Percentiles rank a stretch among this genome's conserved stretches.
Evolutionary conservation across 2,113 vertebrate genomes (phyloP).

Genomic region (Xiphophorus maculatus): DNA sequence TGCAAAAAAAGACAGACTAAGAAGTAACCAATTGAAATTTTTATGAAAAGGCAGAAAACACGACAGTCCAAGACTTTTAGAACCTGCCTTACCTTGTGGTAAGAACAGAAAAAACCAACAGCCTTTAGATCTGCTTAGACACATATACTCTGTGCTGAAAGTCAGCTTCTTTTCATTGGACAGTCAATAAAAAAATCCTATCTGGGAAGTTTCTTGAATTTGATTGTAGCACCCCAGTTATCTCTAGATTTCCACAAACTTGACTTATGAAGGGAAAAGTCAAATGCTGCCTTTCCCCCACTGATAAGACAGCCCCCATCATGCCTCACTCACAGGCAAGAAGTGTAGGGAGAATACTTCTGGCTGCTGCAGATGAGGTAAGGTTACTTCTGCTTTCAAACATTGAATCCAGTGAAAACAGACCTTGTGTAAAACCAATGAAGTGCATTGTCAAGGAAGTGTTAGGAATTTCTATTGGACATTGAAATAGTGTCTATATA

Average conservation of each 20-base stretch:
- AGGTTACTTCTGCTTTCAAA: slow-evolving; percentile 56
- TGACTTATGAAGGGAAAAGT: slow-evolving; percentile 63
- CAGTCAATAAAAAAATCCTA: slow-evolving; percentile 38
- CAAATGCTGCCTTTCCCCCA: slow-evolving; percentile 60
- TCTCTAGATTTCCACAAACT: slow-evolving; percentile 67
- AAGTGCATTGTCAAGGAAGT: slow-evolving; percentile 14
- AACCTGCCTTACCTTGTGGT: slow-evolving; percentile 38
- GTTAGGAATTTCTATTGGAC: slow-evolving; percentile 23
- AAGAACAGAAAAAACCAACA: slow-evolving; percentile 46
- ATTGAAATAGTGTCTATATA: slow-evolving; percentile 15
- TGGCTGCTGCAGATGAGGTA: slow-evolving; percentile 59
- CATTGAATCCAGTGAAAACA: slow-evolving; percentile 53
- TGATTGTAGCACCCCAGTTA: slow-evolving; percentile 57
- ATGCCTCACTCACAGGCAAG: slow-evolving; percentile 63
- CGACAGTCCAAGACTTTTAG: neutral
- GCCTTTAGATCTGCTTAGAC: slow-evolving; percentile 47
- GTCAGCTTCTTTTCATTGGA: slow-evolving; percentile 40
- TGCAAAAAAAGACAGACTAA: slow-evolving; percentile 10
- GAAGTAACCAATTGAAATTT: slow-evolving; percentile 7
- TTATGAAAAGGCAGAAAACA: too few relatives aligned
- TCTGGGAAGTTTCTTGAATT: slow-evolving; percentile 47
- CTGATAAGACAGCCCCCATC: slow-evolving; percentile 71
- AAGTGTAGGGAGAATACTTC: slow-evolving; percentile 64
- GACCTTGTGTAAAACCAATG: slow-evolving; percentile 42
- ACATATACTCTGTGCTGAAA: slow-evolving; percentile 39